A percentile compares a stretch with the other conserved stretches of the same genome.
Conservation (phyloP, 2,888 invertebrate species). For the Malacosoma neustria region DNA sequence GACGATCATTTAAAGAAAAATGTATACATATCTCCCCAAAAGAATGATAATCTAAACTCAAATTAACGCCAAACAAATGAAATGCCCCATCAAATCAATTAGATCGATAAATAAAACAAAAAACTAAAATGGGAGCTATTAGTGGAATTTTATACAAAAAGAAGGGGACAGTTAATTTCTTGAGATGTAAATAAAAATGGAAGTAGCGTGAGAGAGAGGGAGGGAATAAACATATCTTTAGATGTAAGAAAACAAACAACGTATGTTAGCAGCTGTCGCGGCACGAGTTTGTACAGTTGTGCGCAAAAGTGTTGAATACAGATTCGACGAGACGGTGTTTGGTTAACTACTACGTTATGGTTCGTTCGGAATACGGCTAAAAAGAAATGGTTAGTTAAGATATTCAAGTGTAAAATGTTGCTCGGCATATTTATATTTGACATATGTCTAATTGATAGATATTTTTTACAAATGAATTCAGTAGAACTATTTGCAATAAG, state of each 20-base stretch:
- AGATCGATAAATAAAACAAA: conserved; percentile 11
- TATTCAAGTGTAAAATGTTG: too few relatives aligned
- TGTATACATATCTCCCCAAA: neutral
- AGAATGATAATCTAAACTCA: conserved; percentile 3
- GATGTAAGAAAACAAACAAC: conserved; percentile 71
- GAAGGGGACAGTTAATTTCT: conserved; percentile 55
- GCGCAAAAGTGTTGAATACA: conserved; percentile 22
- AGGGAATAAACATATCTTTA: conserved; percentile 71
- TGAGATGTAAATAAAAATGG: conserved; percentile 67
- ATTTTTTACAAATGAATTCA: too few relatives aligned
- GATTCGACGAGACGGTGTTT: too few relatives aligned
- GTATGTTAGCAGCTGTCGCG: conserved; percentile 71
- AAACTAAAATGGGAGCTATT: conserved; percentile 1
- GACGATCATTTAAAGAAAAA: neutral
- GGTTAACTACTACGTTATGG: too few relatives aligned
- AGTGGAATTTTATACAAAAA: conserved; percentile 11
- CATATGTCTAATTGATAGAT: too few relatives aligned
- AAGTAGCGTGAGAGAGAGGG: conserved; percentile 40
- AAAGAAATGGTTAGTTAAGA: too few relatives aligned
- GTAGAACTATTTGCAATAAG: too few relatives aligned
- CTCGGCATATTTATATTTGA: too few relatives aligned
- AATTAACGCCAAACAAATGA: conserved; percentile 13
- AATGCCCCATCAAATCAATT: conserved; percentile 15
- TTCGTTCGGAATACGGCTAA: too few relatives aligned
- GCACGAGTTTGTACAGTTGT: conserved; percentile 52